Evolutionary conservation across 2,113 vertebrate genomes (phyloP).

Genomic region (Gymnorhina tibicen): DNA sequence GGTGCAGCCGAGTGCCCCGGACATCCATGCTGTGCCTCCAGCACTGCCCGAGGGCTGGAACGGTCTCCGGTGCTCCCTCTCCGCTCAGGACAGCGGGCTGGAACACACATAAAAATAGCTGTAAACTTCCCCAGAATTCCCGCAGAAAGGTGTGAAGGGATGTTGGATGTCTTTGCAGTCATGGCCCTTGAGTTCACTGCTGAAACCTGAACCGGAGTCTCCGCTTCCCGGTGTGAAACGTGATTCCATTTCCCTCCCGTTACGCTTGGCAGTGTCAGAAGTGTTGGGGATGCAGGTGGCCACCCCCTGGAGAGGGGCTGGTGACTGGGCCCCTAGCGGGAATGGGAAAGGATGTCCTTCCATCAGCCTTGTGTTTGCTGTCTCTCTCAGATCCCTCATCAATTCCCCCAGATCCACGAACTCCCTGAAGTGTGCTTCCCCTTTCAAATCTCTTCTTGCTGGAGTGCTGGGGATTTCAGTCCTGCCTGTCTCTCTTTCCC

Average conservation of each 20-base stretch:
- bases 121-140: background rate
- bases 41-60: background rate
- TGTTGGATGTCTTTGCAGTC: background rate
- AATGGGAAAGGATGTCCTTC: background rate
- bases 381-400: background rate
- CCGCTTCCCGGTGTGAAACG: rapidly evolving
- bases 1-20: background rate
- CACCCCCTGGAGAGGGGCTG: background rate
- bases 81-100: rapidly evolving
- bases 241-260: rapidly evolving
- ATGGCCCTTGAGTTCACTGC: rapidly evolving
- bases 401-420: background rate
- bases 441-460: background rate
- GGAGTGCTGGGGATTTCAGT: background rate
- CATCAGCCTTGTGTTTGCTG: background rate
- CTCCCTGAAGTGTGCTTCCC: background rate
- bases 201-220: background rate
- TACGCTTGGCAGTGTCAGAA: rapidly evolving
- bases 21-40: background rate
- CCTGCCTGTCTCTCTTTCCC: background rate
- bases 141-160: background rate
- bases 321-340: rapidly evolving
- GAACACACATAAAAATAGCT: rapidly evolving
- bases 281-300: rapidly evolving
- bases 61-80: background rate